phyloP scores from a whole-genome alignment of 2,797 vertebrate genomes.

The Micrastur ruficollis region DNA sequence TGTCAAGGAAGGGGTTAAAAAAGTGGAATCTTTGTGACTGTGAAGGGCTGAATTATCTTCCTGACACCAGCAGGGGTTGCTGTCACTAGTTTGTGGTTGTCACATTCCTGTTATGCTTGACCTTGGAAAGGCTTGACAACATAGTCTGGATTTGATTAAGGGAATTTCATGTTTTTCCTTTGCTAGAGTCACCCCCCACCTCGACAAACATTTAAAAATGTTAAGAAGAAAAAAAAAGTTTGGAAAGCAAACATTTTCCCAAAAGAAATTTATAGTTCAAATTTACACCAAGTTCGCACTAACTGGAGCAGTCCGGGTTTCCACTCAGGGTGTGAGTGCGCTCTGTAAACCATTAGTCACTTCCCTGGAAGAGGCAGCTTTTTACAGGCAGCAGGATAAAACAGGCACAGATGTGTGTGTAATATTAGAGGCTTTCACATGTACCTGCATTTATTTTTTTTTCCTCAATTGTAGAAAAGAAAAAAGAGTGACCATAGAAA shows the following conservation, averaged over 20 bases:
- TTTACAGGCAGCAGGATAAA: conserved; percentile 73
- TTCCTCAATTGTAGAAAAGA: neutral
- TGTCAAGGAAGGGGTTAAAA: conserved; percentile 32
- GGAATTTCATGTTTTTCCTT: conserved; percentile 73
- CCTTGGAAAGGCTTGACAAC: conserved; percentile 71
- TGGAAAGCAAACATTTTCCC: conserved; percentile 76
- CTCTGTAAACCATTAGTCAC: conserved; percentile 79
- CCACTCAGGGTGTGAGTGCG: conserved; percentile 65
- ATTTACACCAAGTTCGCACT: conserved; percentile 79
- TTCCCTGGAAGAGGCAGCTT: conserved; percentile 73
- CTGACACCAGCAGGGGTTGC: conserved; percentile 70
- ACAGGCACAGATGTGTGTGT: conserved; percentile 74
- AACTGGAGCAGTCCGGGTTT: conserved; percentile 74
- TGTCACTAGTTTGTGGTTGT: conserved; percentile 68
- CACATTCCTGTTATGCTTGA: conserved; percentile 73
- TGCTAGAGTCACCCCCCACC: conserved; percentile 75
- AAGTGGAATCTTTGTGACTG: neutral
- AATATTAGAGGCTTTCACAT: conserved; percentile 58
- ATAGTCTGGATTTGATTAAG: conserved; percentile 78
- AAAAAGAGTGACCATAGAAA: conserved; percentile 2
- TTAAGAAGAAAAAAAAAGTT: conserved; percentile 53
- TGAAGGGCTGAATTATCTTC: conserved; percentile 53
- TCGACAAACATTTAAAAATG: conserved; percentile 76
- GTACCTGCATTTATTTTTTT: conserved; percentile 64
- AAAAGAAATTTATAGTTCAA: conserved; percentile 81